Percentiles rank a stretch among this genome's conserved stretches.
phyloP scores from a whole-genome alignment of 2,797 vertebrate species.

The Clarias pachynema region DNA sequence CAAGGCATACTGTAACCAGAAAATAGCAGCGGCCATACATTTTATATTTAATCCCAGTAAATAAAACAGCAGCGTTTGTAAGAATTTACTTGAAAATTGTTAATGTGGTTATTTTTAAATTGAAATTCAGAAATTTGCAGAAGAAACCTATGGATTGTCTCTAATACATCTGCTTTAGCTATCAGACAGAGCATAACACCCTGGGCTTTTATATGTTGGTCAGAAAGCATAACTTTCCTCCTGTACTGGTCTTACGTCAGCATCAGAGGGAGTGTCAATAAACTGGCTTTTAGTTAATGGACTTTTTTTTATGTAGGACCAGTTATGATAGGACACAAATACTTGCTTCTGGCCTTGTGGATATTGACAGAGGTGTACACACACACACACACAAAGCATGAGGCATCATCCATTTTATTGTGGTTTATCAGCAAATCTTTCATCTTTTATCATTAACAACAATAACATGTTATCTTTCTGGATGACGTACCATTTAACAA shows the following conservation, averaged over 20 bases:
- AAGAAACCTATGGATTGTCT: background rate
- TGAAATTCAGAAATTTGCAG: background rate
- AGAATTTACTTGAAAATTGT: background rate
- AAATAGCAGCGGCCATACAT: constrained; percentile 31
- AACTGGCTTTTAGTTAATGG: constrained; percentile 26
- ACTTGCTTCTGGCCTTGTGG: background rate
- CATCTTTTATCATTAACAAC: constrained; percentile 45
- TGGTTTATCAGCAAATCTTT: constrained; percentile 29
- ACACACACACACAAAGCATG: background rate
- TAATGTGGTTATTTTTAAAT: background rate
- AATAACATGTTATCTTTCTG: constrained; percentile 24
- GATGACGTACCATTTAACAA: constrained; percentile 33
- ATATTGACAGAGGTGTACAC: background rate
- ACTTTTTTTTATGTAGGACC: background rate
- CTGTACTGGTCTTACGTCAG: constrained; percentile 17
- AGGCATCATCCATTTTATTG: constrained; percentile 13
- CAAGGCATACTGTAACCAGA: constrained; percentile 3
- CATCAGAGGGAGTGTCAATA: constrained; percentile 23
- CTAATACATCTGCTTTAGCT: constrained; percentile 23
- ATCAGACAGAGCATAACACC: background rate
- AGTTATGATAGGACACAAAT: constrained; percentile 3
- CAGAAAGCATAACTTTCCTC: constrained; percentile 18
- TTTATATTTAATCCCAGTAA: constrained; percentile 20
- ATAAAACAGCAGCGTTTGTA: background rate
- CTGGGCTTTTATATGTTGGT: constrained; percentile 41